These are phyloP conservation scores for Sciaenops ocellatus DNA, from an alignment of 2,797 vertebrate species.

Conservation along the genomic window DNA sequence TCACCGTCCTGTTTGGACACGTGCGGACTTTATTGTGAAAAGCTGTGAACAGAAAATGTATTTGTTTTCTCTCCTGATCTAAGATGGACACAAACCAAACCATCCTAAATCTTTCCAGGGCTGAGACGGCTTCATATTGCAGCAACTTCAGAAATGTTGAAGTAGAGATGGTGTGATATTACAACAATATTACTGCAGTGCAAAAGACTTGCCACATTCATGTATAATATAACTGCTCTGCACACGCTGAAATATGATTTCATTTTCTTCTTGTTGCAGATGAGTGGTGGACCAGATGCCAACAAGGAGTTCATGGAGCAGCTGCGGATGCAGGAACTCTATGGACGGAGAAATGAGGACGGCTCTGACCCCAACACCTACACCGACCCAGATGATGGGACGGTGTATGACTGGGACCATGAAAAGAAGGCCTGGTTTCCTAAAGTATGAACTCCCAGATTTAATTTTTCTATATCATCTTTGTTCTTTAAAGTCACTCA, in stretches of 20 bases:
- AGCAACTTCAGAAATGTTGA: neutral
- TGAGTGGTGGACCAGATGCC: slow-evolving; percentile 81
- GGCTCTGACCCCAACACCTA: slow-evolving; percentile 84
- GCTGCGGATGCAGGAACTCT: slow-evolving; percentile 93
- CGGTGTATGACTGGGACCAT: slow-evolving; percentile 91
- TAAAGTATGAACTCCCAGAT: slow-evolving; percentile 64
- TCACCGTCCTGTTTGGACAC: neutral
- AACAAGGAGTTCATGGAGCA: slow-evolving; percentile 94
- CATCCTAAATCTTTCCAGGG: neutral
- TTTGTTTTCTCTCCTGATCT: neutral
- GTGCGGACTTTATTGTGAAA: neutral
- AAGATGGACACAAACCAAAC: neutral
- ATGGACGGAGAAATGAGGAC: slow-evolving; percentile 71
- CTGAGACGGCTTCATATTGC: neutral
- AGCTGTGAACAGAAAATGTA: neutral
- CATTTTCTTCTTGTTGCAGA: slow-evolving; percentile 68
- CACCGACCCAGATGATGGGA: slow-evolving; percentile 87
- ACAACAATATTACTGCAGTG: neutral
- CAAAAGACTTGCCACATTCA: neutral
- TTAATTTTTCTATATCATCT: neutral
- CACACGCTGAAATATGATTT: neutral
- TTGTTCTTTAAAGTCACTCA: neutral
- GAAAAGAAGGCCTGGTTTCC: slow-evolving; percentile 88
- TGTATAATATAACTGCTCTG: neutral
- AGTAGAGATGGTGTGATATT: neutral